Evolutionary conservation across 2,797 vertebrate species (phyloP).

Genomic region (Myotis pilosus): DNA sequence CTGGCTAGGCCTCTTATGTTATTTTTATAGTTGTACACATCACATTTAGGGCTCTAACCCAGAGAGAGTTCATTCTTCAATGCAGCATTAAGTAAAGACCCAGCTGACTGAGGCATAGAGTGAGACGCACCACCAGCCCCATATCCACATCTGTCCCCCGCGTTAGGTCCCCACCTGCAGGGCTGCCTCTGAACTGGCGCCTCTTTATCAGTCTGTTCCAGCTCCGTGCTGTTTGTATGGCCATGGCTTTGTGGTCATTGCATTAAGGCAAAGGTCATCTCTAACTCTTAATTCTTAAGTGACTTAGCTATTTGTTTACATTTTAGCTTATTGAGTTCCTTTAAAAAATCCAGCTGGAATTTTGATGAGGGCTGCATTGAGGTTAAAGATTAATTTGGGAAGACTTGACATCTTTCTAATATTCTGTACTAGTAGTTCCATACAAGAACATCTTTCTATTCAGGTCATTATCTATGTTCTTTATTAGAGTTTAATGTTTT

Average conservation of each 20-base stretch:
- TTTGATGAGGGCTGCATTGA: background rate
- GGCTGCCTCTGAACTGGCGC: background rate
- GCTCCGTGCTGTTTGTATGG: rapidly evolving
- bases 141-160: rapidly evolving
- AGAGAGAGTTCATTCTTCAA: background rate
- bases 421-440: background rate
- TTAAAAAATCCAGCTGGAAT: background rate
- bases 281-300: background rate
- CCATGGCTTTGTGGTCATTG: background rate
- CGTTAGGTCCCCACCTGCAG: background rate
- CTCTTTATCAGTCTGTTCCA: too few relatives aligned
- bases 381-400: background rate
- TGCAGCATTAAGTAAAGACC: background rate
- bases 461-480: background rate
- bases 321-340: background rate
- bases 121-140: background rate
- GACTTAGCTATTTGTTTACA: background rate
- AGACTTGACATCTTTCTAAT: background rate
- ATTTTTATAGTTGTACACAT: background rate
- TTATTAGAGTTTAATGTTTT: background rate
- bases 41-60: background rate
- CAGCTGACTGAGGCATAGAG: background rate
- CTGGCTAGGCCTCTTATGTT: background rate
- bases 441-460: background rate
- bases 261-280: background rate